Conservation (phyloP, 2,797 vertebrate genomes). For the Enteromius anoplus region DNA sequence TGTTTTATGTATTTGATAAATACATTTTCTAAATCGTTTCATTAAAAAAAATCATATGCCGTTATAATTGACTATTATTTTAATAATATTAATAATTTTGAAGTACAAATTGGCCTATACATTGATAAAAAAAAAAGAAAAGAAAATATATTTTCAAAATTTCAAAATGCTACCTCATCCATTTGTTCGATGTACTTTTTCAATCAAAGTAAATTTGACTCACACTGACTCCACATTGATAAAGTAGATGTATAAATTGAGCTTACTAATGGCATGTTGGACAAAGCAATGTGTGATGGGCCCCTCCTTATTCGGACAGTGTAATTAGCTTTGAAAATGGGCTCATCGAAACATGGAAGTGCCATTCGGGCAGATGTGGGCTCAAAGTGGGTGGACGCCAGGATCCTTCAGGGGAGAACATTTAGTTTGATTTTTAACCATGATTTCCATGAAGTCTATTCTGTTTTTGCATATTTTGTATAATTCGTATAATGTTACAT, state of each 20-base stretch:
- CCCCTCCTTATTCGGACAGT: conserved; percentile 77
- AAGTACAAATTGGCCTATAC: background rate
- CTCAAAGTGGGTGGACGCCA: conserved; percentile 82
- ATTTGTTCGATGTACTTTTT: background rate
- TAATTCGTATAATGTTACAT: background rate
- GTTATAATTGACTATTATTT: background rate
- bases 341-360: conserved; percentile 83
- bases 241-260: background rate
- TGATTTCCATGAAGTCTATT: background rate
- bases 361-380: conserved; percentile 77
- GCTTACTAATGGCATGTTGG: conserved; percentile 82
- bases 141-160: background rate
- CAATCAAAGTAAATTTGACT: background rate
- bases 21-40: background rate
- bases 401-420: conserved; percentile 63
- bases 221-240: background rate
- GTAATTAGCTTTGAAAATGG: conserved; percentile 82
- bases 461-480: background rate
- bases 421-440: background rate
- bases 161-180: background rate
- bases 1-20: background rate
- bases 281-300: conserved; percentile 72
- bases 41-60: background rate
- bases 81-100: background rate
- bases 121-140: background rate